phyloP scores from a whole-genome alignment of 2,797 vertebrate species.

The Crenichthys baileyi region DNA sequence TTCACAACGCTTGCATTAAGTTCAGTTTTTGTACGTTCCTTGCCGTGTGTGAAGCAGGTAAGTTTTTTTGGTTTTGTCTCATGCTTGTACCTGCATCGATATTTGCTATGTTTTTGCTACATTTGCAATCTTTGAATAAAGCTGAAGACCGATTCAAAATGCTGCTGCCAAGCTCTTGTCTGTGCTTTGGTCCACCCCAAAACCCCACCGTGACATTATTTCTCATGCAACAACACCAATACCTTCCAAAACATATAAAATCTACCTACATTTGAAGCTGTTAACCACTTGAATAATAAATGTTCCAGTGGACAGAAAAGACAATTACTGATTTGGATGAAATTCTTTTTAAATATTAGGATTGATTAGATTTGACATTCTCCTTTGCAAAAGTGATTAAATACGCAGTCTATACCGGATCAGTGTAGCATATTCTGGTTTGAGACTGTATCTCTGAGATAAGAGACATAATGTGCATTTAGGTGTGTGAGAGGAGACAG shows the following conservation, averaged over 20 bases:
- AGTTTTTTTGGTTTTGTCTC: too few species aligned
- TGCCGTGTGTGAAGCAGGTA: too few species aligned
- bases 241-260: neutral
- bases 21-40: too few species aligned
- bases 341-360: neutral
- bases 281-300: neutral
- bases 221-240: neutral
- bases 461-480: constrained; percentile 35
- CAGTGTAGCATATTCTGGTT: constrained; percentile 30
- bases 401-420: constrained; percentile 11
- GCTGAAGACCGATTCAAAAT: too few species aligned
- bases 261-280: neutral
- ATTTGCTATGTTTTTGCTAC: too few species aligned
- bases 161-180: too few species aligned
- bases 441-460: constrained; percentile 25
- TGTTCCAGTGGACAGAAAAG: neutral
- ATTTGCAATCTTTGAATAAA: too few species aligned
- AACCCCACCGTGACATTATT: too few species aligned
- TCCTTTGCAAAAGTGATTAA: constrained; percentile 17
- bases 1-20: too few species aligned
- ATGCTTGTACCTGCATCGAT: too few species aligned
- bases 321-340: neutral
- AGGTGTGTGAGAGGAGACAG: constrained; percentile 36
- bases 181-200: too few species aligned
- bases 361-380: constrained; percentile 1